These are phyloP conservation scores for Geotrupes spiniger DNA, from an alignment of 2,888 invertebrate species.

Conservation along the genomic window DNA sequence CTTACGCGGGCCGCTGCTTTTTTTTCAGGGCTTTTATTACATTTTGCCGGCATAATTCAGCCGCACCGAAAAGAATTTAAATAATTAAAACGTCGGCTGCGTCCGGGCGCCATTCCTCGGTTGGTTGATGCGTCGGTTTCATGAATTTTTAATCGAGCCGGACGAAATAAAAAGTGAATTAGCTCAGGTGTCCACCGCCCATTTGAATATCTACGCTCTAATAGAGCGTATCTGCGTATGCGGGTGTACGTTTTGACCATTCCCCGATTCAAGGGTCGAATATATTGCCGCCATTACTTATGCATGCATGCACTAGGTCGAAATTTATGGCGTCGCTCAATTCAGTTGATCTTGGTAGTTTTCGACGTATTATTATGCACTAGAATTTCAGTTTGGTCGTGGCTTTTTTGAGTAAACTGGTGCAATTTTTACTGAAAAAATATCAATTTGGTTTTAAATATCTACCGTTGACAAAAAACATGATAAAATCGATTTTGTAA, in stretches of 20 bases:
- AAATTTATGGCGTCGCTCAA: constrained; percentile 3
- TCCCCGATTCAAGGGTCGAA: neutral
- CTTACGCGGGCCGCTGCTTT: too few species aligned
- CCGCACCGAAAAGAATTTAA: neutral
- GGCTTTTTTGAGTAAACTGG: too few species aligned
- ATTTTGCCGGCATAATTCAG: neutral
- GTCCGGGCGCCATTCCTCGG: neutral
- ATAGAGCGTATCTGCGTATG: constrained; percentile 5
- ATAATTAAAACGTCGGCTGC: neutral
- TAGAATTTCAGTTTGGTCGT: too few species aligned
- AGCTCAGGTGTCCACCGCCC: constrained; percentile 4
- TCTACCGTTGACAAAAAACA: too few species aligned
- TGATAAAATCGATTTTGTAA: too few species aligned
- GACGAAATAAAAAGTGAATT: constrained; percentile 5
- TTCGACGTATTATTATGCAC: too few species aligned
- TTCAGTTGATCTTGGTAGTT: too few species aligned
- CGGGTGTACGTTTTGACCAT: neutral
- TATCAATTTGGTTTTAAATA: too few species aligned
- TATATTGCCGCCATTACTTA: constrained; percentile 2
- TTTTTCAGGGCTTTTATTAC: neutral
- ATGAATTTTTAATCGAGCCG: constrained; percentile 4
- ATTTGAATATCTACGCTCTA: constrained; percentile 7
- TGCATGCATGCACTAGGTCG: constrained; percentile 7
- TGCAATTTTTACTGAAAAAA: too few species aligned
- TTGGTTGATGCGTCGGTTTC: constrained; percentile 2